A percentile compares a stretch with the other conserved stretches of the same genome.
Evolutionary conservation across 2,888 invertebrate genomes (phyloP).

Genomic region (Patella ulyssiponensis): DNA sequence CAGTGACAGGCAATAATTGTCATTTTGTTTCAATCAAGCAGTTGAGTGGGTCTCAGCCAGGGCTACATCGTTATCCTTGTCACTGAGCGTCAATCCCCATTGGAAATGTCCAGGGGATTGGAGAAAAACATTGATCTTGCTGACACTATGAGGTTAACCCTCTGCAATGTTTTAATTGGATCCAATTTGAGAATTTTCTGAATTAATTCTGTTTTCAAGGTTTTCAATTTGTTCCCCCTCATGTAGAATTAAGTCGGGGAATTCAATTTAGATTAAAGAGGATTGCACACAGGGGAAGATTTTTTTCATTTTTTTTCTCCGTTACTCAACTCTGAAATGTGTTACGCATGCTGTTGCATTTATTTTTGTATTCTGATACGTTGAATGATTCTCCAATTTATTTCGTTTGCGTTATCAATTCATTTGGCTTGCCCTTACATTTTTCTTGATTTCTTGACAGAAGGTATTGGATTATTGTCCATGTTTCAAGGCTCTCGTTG

Average conservation of each 20-base stretch:
- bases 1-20: too few relatives aligned
- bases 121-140: neutral
- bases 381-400: slow-evolving; percentile 3
- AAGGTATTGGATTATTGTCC: too few relatives aligned
- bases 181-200: neutral
- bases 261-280: slow-evolving; percentile 2
- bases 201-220: neutral
- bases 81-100: too few relatives aligned
- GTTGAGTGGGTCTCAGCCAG: too few relatives aligned
- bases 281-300: too few relatives aligned
- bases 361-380: neutral
- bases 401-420: neutral
- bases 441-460: too few relatives aligned
- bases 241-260: neutral
- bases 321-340: neutral
- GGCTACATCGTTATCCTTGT: too few relatives aligned
- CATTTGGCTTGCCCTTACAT: neutral
- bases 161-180: slow-evolving; percentile 1
- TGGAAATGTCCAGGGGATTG: neutral
- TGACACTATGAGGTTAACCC: neutral
- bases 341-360: slow-evolving; percentile 7
- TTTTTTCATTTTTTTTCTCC: too few relatives aligned
- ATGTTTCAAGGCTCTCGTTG: too few relatives aligned
- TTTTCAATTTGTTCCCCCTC: slow-evolving; percentile 5
- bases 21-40: too few relatives aligned